Conservation (phyloP, 1,140 invertebrate species). For the Orchesella cincta region DNA sequence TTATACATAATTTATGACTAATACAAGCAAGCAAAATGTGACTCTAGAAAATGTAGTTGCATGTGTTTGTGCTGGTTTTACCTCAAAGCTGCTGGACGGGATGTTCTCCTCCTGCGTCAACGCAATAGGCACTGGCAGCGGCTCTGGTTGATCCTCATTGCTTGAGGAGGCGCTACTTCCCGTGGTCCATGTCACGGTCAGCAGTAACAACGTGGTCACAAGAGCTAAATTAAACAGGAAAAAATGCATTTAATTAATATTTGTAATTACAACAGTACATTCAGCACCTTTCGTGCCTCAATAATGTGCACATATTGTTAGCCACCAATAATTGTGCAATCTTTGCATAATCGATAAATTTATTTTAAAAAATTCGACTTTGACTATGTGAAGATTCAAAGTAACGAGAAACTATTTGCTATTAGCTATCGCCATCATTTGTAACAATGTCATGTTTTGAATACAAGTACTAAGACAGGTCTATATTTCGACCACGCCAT, state of each 20-base stretch:
- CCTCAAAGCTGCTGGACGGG: not conserved
- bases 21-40: not conserved
- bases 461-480: too few species aligned
- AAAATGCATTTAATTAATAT: not conserved
- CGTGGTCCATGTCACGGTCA: not conserved
- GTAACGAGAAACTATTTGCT: too few species aligned
- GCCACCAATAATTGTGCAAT: too few species aligned
- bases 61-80: not conserved
- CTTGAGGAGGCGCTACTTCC: not conserved
- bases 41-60: not conserved
- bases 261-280: not conserved
- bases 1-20: not conserved
- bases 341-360: too few species aligned
- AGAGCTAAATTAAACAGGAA: not conserved
- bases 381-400: too few species aligned
- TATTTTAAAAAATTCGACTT: too few species aligned
- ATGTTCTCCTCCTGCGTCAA: not conserved
- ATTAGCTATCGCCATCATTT: too few species aligned
- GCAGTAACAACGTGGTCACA: not conserved
- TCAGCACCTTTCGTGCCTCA: too few species aligned
- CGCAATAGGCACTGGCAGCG: conserved; percentile 5
- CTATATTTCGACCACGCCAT: too few species aligned
- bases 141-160: not conserved
- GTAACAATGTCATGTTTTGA: too few species aligned
- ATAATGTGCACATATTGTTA: too few species aligned